Conservation (phyloP, 2,113 vertebrate genomes). For the Calyptomena viridis region DNA sequence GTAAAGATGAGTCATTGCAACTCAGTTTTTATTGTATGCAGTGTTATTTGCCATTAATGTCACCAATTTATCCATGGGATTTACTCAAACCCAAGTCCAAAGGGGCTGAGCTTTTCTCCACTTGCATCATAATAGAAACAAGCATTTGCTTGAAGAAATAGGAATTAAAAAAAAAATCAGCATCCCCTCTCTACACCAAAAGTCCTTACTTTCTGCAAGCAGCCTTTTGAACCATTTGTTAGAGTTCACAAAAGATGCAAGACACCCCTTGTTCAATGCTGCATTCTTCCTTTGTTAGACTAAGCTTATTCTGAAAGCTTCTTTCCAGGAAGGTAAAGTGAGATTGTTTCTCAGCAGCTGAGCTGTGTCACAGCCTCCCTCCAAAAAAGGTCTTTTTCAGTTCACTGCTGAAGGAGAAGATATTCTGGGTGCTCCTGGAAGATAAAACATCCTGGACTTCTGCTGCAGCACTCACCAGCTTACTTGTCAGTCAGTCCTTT, state of each 20-base stretch:
- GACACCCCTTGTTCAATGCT: neutral
- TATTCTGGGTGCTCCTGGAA: neutral
- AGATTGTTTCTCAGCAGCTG: neutral
- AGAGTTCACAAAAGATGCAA: neutral
- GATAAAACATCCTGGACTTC: neutral
- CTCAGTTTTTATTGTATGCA: neutral
- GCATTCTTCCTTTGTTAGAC: neutral
- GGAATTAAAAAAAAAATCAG: neutral
- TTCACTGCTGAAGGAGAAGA: neutral
- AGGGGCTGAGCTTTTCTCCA: fast-evolving
- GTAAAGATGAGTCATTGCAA: neutral
- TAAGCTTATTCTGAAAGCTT: neutral
- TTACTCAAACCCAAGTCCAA: neutral
- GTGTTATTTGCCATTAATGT: neutral
- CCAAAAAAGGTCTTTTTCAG: neutral
- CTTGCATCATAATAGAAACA: neutral
- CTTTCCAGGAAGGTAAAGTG: neutral
- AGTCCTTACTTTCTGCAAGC: neutral
- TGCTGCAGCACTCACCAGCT: neutral
- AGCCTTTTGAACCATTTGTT: neutral
- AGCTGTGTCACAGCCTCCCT: neutral
- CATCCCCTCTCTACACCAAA: neutral
- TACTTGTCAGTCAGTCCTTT: neutral
- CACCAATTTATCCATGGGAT: neutral
- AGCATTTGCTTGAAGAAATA: neutral